Base-by-base conservation (phyloP, 2,797 vertebrate genomes). In the Muscicapa striata region DNA sequence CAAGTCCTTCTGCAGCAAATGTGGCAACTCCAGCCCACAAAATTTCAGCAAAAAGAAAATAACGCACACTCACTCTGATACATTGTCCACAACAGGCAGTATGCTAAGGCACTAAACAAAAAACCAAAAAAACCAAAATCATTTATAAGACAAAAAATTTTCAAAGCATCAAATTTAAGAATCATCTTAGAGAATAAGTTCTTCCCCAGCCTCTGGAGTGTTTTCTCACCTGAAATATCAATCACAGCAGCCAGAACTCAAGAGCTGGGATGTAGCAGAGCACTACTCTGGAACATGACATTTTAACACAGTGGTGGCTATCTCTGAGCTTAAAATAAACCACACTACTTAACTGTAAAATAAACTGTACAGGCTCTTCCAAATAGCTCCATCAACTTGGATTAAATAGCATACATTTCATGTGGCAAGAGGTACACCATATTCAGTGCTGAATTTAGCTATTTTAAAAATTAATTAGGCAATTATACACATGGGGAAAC, bases 401-500 rank as follows among this genome's bases (percentile, higher is more conserved):
- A 86, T 93, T 91, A 93, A 95, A 88, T 40, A 86, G 83, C 51
- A 78, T 45, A 55, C 12, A 84, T 93, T 90, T 93, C 52, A 27
- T 27, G 36, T 74, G 77, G 88, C 90, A 94, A 89, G 81, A 93
- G 83, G 93, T 93, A 68, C 72, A 68, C 87, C 70, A 82, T 46
- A 85, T 75, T 85, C 89, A 75, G 94, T 43, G 91, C 95, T 95
- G 85, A 96, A 95, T 89, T 95, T 88, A 75, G 90, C 82, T 87
- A 97, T 97, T 94, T 97, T 80, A 94, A 97, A 97, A 95, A 97
- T 96, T 95, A 97, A 96, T 93, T 95, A 96, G 94, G 87, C 95
- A 95, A 95, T 96, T 97, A 95, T 95, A 88, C 90, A 95, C 94
- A 84, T 67, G 88, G 85, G 79, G 89, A 97, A 96, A 95, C 80